These are phyloP conservation scores for Bhutanitis thaidina DNA, from an alignment of 2,888 invertebrate species.

Conservation along the genomic window DNA sequence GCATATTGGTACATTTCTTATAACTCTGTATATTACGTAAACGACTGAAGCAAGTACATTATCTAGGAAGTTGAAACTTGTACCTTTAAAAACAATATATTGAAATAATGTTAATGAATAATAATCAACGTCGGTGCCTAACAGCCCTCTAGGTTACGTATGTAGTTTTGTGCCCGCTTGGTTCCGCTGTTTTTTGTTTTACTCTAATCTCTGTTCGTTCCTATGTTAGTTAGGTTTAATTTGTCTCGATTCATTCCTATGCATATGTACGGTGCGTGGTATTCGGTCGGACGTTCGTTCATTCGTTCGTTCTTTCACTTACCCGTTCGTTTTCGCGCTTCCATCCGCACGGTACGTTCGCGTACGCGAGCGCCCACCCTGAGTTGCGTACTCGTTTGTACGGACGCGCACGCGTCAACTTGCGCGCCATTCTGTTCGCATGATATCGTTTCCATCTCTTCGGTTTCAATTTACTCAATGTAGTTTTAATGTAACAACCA, in stretches of 20 bases:
- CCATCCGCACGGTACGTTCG: neutral
- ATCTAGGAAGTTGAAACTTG: constrained; percentile 60
- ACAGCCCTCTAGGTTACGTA: constrained; percentile 65
- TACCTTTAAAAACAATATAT: constrained; percentile 53
- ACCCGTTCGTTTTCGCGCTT: neutral
- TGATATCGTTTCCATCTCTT: constrained; percentile 46
- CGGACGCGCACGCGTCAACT: neutral
- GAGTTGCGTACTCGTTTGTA: neutral
- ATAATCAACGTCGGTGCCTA: constrained; percentile 56
- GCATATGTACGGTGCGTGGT: constrained; percentile 32
- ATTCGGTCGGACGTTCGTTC: constrained; percentile 24
- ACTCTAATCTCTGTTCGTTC: constrained; percentile 47
- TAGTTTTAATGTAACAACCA: constrained; percentile 71
- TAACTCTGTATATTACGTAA: constrained; percentile 64
- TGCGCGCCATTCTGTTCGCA: constrained; percentile 5
- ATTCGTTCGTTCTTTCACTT: neutral
- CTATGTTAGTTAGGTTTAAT: constrained; percentile 73
- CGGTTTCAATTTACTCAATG: constrained; percentile 51
- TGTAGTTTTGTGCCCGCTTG: constrained; percentile 50
- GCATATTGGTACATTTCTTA: constrained; percentile 67
- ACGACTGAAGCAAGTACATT: constrained; percentile 64
- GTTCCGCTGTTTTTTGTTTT: neutral
- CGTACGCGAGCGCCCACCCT: neutral
- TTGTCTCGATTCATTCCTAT: constrained; percentile 70
- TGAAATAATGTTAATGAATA: constrained; percentile 49